These are phyloP conservation scores for Cyphomyrmex costatus DNA, from an alignment of 1,140 invertebrate genomes.

Conservation along the genomic window DNA sequence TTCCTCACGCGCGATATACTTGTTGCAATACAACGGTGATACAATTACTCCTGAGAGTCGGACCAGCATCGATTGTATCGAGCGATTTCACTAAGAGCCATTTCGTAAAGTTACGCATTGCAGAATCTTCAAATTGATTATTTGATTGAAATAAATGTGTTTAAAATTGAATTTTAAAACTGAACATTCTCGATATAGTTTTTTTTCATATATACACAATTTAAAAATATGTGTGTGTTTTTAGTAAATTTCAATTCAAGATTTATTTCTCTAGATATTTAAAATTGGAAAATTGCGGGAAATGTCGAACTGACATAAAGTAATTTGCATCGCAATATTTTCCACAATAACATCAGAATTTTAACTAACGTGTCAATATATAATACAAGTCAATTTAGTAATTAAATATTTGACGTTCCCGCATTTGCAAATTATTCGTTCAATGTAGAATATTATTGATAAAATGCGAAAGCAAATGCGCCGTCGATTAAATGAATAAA, in stretches of 20 bases:
- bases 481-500: constrained; percentile 49
- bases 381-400: constrained; percentile 47
- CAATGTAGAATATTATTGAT: constrained; percentile 49
- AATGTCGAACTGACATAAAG: not conserved
- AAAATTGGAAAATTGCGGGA: constrained; percentile 3
- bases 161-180: not conserved
- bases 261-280: not conserved
- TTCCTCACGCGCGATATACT: constrained; percentile 37
- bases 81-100: not conserved
- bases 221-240: not conserved
- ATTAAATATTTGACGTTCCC: constrained; percentile 58
- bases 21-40: constrained; percentile 28
- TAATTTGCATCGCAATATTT: constrained; percentile 20
- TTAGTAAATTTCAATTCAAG: not conserved
- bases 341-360: constrained; percentile 12
- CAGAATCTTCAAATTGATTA: not conserved
- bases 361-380: constrained; percentile 39
- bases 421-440: constrained; percentile 43
- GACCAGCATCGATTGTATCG: constrained; percentile 6
- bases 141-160: not conserved
- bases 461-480: constrained; percentile 24
- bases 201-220: not conserved
- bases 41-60: constrained; percentile 27
- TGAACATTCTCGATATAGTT: too few relatives aligned
- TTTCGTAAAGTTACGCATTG: not conserved